Percentiles rank a stretch among this genome's conserved stretches.
Evolutionary conservation across 2,888 invertebrate genomes (phyloP).

Genomic region (Junonia oenone): DNA sequence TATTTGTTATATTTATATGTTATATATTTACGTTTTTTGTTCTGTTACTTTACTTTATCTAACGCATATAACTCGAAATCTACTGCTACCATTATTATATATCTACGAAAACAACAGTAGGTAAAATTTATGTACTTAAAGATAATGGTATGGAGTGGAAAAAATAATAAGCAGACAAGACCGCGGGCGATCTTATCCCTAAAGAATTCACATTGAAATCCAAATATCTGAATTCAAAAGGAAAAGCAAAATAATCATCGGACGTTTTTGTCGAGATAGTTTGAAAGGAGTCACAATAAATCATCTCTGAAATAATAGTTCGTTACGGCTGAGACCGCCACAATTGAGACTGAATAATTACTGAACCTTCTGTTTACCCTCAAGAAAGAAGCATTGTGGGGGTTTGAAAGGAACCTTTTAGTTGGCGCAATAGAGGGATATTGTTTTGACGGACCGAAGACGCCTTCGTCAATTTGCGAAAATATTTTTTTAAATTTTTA

Average conservation of each 20-base stretch:
- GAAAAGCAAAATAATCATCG: not conserved
- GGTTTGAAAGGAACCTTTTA: conserved; percentile 19
- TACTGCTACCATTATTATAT: too few species aligned
- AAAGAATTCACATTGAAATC: not conserved
- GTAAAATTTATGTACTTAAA: too few species aligned
- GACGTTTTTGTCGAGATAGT: not conserved
- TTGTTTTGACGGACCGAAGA: conserved; percentile 6
- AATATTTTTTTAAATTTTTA: conserved; percentile 4
- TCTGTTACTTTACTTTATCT: too few species aligned
- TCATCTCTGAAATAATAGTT: conserved; percentile 13
- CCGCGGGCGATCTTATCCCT: too few species aligned
- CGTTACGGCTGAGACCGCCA: conserved; percentile 6
- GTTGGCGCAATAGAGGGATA: conserved; percentile 13
- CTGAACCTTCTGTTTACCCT: conserved; percentile 14
- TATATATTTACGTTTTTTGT: too few species aligned
- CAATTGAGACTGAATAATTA: conserved; percentile 13
- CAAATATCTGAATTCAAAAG: not conserved
- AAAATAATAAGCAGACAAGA: too few species aligned
- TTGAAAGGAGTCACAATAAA: not conserved
- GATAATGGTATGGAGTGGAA: too few species aligned
- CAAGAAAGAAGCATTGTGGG: conserved; percentile 18
- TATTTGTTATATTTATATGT: too few species aligned
- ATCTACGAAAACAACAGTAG: too few species aligned
- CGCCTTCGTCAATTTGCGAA: not conserved
- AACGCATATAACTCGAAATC: too few species aligned